Evolutionary conservation across 2,888 invertebrate genomes (phyloP).

Genomic region (Listrodromus nycthemerus): DNA sequence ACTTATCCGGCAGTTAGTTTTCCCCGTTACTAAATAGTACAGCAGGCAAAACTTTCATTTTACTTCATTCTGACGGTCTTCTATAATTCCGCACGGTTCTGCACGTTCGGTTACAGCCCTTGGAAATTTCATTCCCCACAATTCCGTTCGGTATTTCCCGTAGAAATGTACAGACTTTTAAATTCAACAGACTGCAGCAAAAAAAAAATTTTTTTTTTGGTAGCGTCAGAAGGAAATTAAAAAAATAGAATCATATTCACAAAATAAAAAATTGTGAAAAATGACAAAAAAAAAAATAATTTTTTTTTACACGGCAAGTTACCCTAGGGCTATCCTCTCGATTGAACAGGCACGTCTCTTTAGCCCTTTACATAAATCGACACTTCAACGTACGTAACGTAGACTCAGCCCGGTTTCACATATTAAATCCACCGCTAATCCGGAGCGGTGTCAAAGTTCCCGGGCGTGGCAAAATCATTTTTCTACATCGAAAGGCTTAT

Average conservation of each 20-base stretch:
- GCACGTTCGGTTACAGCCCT: too few relatives aligned
- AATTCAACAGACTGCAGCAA: too few relatives aligned
- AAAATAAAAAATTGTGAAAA: neutral
- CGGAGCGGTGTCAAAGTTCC: neutral
- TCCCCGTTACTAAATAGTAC: constrained; percentile 53
- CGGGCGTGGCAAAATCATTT: neutral
- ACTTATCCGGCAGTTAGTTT: constrained; percentile 40
- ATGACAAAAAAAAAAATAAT: neutral
- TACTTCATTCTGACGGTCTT: constrained; percentile 33
- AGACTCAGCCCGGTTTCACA: neutral
- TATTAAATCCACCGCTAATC: neutral
- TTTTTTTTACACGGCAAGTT: neutral
- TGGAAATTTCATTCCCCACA: too few relatives aligned
- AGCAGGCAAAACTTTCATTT: constrained; percentile 61
- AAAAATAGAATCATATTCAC: neutral
- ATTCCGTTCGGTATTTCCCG: too few relatives aligned
- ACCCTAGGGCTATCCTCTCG: neutral
- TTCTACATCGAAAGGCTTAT: neutral
- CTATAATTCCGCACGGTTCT: neutral
- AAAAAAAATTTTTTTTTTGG: neutral
- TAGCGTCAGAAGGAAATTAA: neutral
- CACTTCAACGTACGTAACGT: neutral
- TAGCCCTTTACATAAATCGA: neutral
- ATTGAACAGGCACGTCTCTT: neutral
- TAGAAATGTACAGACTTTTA: too few relatives aligned